Evolutionary conservation across 2,888 invertebrate genomes (phyloP).

Genomic region (Spodoptera picta): DNA sequence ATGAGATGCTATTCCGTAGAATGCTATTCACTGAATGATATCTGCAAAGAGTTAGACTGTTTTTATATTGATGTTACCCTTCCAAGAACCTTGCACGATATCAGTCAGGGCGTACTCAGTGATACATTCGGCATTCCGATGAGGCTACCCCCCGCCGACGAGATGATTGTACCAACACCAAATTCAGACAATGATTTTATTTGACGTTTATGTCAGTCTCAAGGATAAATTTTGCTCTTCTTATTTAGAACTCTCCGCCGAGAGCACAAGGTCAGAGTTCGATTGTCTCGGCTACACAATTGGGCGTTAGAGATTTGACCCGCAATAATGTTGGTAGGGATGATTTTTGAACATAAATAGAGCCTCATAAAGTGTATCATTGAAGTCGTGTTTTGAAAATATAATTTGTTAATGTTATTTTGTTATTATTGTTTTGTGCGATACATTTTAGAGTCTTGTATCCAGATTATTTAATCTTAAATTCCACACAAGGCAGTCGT

Average conservation of each 20-base stretch:
- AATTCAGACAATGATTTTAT: slow-evolving; percentile 56
- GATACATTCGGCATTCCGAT: slow-evolving; percentile 61
- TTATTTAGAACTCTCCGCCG: slow-evolving; percentile 38
- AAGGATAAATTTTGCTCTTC: slow-evolving; percentile 43
- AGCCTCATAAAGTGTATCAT: slow-evolving; percentile 7
- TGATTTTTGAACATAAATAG: slow-evolving; percentile 29
- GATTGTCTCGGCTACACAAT: slow-evolving; percentile 20
- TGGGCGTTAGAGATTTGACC: slow-evolving; percentile 23
- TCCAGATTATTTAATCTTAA: no score
- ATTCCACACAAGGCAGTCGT: no score
- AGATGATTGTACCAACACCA: slow-evolving; percentile 62
- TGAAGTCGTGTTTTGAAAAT: slow-evolving; percentile 15
- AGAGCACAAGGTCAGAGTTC: slow-evolving; percentile 49
- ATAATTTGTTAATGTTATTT: no score
- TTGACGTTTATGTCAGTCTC: slow-evolving; percentile 50
- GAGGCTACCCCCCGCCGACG: slow-evolving; percentile 69
- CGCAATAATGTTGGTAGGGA: slow-evolving; percentile 27
- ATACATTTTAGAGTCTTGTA: no score
- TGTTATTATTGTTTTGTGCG: no score
- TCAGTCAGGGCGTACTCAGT: slow-evolving; percentile 62
- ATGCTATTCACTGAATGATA: slow-evolving; percentile 66
- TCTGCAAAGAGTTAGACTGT: slow-evolving; percentile 57
- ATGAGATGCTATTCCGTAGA: slow-evolving; percentile 48
- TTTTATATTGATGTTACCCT: slow-evolving; percentile 72
- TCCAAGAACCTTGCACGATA: slow-evolving; percentile 67